Base-by-base conservation (phyloP, 1,140 invertebrate species). In the Euwallacea similis region DNA sequence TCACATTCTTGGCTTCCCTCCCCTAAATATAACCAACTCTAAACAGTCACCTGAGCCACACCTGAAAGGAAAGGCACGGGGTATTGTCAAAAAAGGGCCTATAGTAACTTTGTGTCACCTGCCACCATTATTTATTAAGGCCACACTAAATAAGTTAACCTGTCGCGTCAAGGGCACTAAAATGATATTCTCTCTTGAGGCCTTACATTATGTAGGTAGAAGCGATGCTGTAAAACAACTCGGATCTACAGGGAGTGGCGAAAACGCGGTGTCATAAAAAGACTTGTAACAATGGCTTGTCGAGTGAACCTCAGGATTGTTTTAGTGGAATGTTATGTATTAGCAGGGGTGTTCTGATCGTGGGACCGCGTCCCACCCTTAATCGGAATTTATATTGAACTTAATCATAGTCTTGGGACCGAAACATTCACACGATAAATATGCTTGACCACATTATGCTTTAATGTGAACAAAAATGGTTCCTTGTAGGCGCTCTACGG, bases 171-270 rank as follows among this genome's bases (percentile, higher is more conserved):
- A 56, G 60, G 47, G 59, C 55, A 69, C 62, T 69, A 69, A 69
- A 69, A 69, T 63, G 60, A 43, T 53, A 63, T 62, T 63, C 67
- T 62, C 60, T 16, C 3, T 50, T 55, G 59, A 50, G 44, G 59
- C 67, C 58, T 61, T 69, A 63, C 44, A 15, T 21, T 69, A 69
- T 44, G 47, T 55, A 61, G 59, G 60, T 61, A 60, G 60, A 69
- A 21, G 53, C 53, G 47, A 66, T 66, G 66, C 56, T 69, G 66
- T 69, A 69, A 69, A 69, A 69, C 50, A 69, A 62, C 67, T 63
- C 43, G 46, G 67, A 62, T 61, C 60, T 63, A 69, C 47, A 69
- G 67, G 67, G 67, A 62, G 67, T 69, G 67, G 67, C 60, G 42
- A 62, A 63, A 61, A 33, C 59, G 65, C 65, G 42, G 65, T 66